Base-by-base conservation (phyloP, 2,888 invertebrate genomes). In the Philaethria dido region DNA sequence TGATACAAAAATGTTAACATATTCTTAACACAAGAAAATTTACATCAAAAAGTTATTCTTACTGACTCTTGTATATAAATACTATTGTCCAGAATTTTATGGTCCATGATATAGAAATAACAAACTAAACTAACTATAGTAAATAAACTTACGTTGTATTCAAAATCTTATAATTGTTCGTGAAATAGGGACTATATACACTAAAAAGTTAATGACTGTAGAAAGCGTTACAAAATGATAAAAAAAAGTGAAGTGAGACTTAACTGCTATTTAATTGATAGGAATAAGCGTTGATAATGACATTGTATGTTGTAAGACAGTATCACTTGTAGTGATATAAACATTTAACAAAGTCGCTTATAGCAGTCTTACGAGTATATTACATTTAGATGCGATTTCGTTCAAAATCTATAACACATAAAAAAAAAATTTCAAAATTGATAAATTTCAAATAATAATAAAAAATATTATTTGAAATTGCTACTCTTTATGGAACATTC, bases 261-360 rank as follows among this genome's bases (percentile, higher is more conserved):
- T 42, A 39, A 57, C n/a, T 25, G 42, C 42, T 39, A 42, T 11
- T 25, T 57, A 42, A 42, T 11, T 42, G 25, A 39, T 25, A 16
- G 22, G n/a, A 42, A 25, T 42, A 57, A 22, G 39, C 39, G 57
- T 57, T 36, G 22, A 2, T 22, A 25, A 42, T 25, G 39, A 57
- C 14, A 57, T 55, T 44, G 42, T 60, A 60, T 18, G 33, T 18
- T 18, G 44, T 45, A 57, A 22, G 20, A 22, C n/a, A 62, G 36
- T 76, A 77, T 75, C 77, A 78, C 78, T 77, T 69, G 67, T 36
- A 78, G 76, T 76, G 77, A 77, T 69, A 78, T 78, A 72, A 68
- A 66, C 50, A 55, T 48, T 36, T 47, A 65, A 64, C 61, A 73
- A 76, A 73, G 73, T 76, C 70, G 60, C 60, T 60, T 60, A 57